Conservation (phyloP, 2,888 invertebrate genomes). For the Shargacucullia verbasci region DNA sequence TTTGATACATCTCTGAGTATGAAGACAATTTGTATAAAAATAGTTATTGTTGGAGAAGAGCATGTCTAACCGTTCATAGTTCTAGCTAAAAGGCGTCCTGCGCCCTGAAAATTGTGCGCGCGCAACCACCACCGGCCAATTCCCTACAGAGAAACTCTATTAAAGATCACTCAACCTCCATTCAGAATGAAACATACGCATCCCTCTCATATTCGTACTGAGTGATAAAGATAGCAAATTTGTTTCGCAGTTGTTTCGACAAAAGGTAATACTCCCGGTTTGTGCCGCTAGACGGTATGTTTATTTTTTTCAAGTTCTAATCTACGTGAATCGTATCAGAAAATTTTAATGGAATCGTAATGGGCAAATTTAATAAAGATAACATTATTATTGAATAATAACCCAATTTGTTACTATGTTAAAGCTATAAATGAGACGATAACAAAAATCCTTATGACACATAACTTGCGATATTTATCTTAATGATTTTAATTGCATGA, state of each 20-base stretch:
- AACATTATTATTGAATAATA: constrained; percentile 8
- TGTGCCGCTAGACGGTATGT: constrained; percentile 26
- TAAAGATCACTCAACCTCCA: constrained; percentile 57
- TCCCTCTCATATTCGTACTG: constrained; percentile 54
- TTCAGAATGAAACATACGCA: constrained; percentile 57
- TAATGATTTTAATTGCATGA: constrained; percentile 20
- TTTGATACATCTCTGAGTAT: neutral
- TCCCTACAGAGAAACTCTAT: constrained; percentile 66
- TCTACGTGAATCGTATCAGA: constrained; percentile 22
- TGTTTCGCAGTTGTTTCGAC: constrained; percentile 17
- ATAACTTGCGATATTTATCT: constrained; percentile 28
- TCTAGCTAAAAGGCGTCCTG: constrained; percentile 79
- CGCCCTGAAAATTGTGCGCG: constrained; percentile 85
- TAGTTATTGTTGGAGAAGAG: constrained; percentile 39
- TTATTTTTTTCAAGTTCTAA: constrained; percentile 47
- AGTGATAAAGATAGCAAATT: constrained; percentile 22
- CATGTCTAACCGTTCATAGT: constrained; percentile 77
- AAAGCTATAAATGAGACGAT: constrained; percentile 18
- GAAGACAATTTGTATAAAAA: neutral
- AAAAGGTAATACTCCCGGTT: constrained; percentile 26
- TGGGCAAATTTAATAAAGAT: constrained; percentile 23
- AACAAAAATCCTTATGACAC: constrained; percentile 25
- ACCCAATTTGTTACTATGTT: constrained; percentile 10
- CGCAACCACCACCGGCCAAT: constrained; percentile 74
- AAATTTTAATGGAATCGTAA: constrained; percentile 31